A percentile compares a stretch with the other conserved stretches of the same genome.
phyloP scores from a whole-genome alignment of 1,140 invertebrate species.

The Brachionus calyciflorus region DNA sequence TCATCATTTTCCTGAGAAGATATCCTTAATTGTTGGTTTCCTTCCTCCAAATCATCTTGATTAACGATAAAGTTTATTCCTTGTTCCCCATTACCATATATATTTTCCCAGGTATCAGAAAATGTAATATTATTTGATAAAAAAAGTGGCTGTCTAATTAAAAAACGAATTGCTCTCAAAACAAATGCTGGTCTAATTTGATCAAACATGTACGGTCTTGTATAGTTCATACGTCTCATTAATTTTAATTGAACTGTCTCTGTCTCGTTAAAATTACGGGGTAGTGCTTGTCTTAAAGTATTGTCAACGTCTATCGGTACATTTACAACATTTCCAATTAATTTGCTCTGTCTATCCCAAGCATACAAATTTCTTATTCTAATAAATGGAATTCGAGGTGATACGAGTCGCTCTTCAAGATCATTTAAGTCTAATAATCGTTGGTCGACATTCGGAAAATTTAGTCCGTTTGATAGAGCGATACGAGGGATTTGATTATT shows the following conservation, averaged over 20 bases:
- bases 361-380: neutral
- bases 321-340: neutral
- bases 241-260: neutral
- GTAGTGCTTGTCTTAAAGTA: neutral
- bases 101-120: neutral
- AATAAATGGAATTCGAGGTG: neutral
- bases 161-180: neutral
- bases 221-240: neutral
- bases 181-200: neutral
- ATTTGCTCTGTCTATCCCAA: slow-evolving; percentile 19
- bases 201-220: neutral
- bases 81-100: no score
- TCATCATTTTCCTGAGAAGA: no score
- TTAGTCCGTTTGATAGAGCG: neutral
- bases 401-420: neutral
- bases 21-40: no score
- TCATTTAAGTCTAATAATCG: neutral
- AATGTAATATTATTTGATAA: neutral
- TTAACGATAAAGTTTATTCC: no score
- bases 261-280: neutral
- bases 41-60: no score
- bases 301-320: neutral
- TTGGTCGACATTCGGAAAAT: neutral
- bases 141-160: neutral
- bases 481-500: neutral